Base-by-base conservation (phyloP, 2,797 vertebrate genomes). In the Sebastes cheni region DNA sequence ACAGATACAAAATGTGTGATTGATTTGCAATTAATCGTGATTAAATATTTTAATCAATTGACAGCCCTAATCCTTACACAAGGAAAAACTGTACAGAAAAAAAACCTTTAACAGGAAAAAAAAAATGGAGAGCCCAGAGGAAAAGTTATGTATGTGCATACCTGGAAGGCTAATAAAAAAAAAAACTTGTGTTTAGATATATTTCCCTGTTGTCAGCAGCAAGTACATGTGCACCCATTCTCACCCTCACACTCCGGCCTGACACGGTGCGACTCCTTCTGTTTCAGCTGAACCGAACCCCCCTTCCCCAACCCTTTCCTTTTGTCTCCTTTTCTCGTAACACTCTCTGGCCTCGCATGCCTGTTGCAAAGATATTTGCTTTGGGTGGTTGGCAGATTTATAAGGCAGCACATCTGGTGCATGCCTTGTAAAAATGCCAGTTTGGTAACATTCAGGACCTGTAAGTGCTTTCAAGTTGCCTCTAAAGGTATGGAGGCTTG, bases 361-460 rank as follows among this genome's bases (percentile, higher is more conserved):
- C 79, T 89, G 80, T 18, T 85, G 79, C 81, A 80, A 80, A 91
- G 88, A 86, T 85, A 87, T 77, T 90, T 83, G 72, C 77, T 84
- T 64, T 67, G 65, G 75, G 81, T 66, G 81, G 75, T 88, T 82
- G 87, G 86, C 88, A 93, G 91, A 92, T 95, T 95, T 95, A 94
- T 88, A 86, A 82, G 91, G 82, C 76, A 58, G 88, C 83, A 93
- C 93, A 95, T 95, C 93, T 95, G 95, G 90, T 67, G 74, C 76
- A 72, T 27, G 59, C 76, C 92, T 83, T 89, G 88, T 93, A 94
- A 94, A 95, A 94, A 90, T 87, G 88, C 89, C 92, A 86, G 71
- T 89, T 93, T 88, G 84, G 88, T 92, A 90, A 92, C 88, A 88
- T 84, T 90, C 70, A 77, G 77, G 67, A 84, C 73, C 73, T 56